A percentile compares a stretch with the other conserved stretches of the same genome.
Evolutionary conservation across 2,113 vertebrate genomes (phyloP).

Genomic region (Sprattus sprattus): DNA sequence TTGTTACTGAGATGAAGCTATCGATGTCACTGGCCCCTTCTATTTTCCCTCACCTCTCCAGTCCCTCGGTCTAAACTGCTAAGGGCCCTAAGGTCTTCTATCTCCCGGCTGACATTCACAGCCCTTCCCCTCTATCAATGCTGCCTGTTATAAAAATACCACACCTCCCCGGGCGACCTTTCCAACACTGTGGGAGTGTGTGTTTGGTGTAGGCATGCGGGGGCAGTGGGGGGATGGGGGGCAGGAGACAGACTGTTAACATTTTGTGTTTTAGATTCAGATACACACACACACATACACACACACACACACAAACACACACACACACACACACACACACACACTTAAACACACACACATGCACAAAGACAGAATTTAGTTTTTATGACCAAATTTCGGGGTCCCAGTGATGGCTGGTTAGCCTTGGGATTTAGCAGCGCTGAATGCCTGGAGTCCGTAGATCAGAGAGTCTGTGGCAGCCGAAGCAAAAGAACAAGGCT

Average conservation of each 20-base stretch:
- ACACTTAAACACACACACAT: not conserved
- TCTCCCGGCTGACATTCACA: conserved; percentile 43
- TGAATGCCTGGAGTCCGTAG: not conserved
- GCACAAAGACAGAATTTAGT: not conserved
- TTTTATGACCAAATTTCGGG: not conserved
- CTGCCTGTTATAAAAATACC: conserved; percentile 20
- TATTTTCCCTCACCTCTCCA: not conserved
- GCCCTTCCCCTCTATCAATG: conserved; percentile 34
- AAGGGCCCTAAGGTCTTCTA: not conserved
- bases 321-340: not conserved
- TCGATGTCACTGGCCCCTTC: not conserved
- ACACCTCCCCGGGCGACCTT: conserved; percentile 33
- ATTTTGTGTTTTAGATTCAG: not conserved
- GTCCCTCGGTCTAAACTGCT: not conserved
- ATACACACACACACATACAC: not conserved
- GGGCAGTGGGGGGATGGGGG: not conserved
- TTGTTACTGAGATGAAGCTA: not conserved
- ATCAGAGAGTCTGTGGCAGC: conserved; percentile 26
- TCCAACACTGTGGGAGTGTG: conserved; percentile 29
- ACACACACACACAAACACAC: not conserved
- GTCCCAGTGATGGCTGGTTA: not conserved
- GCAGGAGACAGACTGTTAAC: not conserved
- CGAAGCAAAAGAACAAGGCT: conserved; percentile 35
- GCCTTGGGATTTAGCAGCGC: not conserved
- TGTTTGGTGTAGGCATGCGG: not conserved